Evolutionary conservation across 2,113 vertebrate genomes (phyloP).

Genomic region (Pyxicephalus adspersus): DNA sequence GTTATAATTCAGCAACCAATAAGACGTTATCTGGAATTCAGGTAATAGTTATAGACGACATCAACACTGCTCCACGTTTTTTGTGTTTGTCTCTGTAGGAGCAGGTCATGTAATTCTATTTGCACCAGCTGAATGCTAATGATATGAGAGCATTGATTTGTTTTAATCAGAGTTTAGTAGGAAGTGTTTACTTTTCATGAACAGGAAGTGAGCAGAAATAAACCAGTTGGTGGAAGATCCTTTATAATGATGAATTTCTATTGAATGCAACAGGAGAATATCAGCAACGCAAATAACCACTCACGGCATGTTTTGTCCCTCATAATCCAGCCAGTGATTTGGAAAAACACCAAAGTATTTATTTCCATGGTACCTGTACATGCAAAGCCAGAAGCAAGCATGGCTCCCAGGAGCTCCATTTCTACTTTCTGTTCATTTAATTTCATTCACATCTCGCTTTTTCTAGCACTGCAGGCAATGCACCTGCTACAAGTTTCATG

Average conservation of each 20-base stretch:
- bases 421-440: conserved; percentile 6
- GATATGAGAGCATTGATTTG: too few species aligned
- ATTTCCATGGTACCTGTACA: conserved; percentile 44
- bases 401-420: conserved; percentile 12
- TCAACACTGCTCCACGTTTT: too few species aligned
- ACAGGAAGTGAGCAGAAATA: not conserved
- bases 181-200: too few species aligned
- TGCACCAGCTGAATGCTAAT: too few species aligned
- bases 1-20: too few species aligned
- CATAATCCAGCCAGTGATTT: conserved; percentile 24
- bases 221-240: not conserved
- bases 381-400: conserved; percentile 28
- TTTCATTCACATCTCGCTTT: conserved; percentile 12
- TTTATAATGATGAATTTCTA: not conserved
- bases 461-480: conserved; percentile 10
- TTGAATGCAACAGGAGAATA: not conserved
- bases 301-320: not conserved
- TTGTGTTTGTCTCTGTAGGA: too few species aligned
- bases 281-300: not conserved
- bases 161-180: too few species aligned
- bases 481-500: not conserved
- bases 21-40: too few species aligned
- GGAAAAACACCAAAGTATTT: conserved; percentile 23
- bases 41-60: too few species aligned
- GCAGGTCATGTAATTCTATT: too few species aligned